These are phyloP conservation scores for Oncorhynchus masou DNA, from an alignment of 2,113 vertebrate species.

Conservation along the genomic window DNA sequence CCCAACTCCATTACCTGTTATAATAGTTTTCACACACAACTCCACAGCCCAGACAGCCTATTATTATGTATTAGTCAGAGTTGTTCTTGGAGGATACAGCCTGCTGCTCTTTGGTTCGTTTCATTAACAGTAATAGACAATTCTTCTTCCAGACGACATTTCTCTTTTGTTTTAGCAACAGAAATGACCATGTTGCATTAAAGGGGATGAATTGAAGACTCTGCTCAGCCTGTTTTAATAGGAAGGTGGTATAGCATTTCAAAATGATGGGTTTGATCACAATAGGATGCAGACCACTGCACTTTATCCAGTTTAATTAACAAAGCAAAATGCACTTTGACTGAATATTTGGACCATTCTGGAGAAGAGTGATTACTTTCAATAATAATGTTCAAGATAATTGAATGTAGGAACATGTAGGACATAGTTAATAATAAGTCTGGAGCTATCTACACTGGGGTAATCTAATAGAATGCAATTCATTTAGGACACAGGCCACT, in stretches of 20 bases:
- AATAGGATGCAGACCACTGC: conserved; percentile 78
- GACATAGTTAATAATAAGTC: conserved; percentile 78
- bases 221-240: conserved; percentile 68
- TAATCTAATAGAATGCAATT: conserved; percentile 84
- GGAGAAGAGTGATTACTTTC: conserved; percentile 64
- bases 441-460: conserved; percentile 70
- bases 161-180: conserved; percentile 66
- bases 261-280: conserved; percentile 76
- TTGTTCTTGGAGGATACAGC: conserved; percentile 83
- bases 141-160: conserved; percentile 67
- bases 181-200: conserved; percentile 66
- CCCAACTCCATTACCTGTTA: conserved; percentile 88
- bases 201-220: conserved; percentile 71
- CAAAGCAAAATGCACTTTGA: conserved; percentile 70
- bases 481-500: conserved; percentile 82
- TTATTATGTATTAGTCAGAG: conserved; percentile 88
- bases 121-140: conserved; percentile 87
- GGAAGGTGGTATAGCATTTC: conserved; percentile 71
- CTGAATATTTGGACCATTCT: conserved; percentile 69
- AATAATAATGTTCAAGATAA: conserved; percentile 78
- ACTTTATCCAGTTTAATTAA: conserved; percentile 79
- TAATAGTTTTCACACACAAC: conserved; percentile 86
- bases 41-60: conserved; percentile 82
- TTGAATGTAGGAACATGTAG: conserved; percentile 82
- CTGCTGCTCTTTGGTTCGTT: conserved; percentile 83